These are phyloP conservation scores for Platyscapa corneri DNA, from an alignment of 1,140 invertebrate species.

Conservation along the genomic window DNA sequence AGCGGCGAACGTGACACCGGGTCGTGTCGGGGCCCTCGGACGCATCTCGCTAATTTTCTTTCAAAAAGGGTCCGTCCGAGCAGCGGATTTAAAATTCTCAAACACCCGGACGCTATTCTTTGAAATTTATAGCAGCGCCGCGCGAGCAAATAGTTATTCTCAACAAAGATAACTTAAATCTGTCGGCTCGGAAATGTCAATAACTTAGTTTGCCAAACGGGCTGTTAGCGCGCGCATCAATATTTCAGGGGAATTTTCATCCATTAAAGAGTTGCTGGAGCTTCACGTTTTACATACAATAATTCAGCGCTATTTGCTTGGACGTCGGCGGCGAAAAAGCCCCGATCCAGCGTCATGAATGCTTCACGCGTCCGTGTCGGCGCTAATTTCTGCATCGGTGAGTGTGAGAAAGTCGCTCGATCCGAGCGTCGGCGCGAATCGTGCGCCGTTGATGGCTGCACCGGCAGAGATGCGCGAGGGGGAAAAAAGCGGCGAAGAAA, in stretches of 20 bases:
- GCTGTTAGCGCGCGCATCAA: neutral
- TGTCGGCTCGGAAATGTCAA: neutral
- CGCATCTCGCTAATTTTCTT: too few species aligned
- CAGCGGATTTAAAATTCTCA: neutral
- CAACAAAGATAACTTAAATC: neutral
- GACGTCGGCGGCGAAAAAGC: neutral
- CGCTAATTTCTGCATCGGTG: neutral
- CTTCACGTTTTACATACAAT: neutral
- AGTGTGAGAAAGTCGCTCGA: slow-evolving; percentile 21
- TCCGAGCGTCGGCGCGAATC: slow-evolving; percentile 1
- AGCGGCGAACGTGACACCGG: too few species aligned
- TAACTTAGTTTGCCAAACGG: neutral
- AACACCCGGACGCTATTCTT: neutral
- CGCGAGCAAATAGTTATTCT: neutral
- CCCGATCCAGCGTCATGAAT: neutral
- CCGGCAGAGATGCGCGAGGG: too few species aligned
- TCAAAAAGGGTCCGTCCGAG: too few species aligned
- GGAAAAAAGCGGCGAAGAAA: neutral
- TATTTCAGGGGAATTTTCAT: neutral
- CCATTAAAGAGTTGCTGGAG: neutral
- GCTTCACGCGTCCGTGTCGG: neutral
- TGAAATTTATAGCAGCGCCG: neutral
- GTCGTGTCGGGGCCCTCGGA: too few species aligned
- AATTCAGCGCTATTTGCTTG: neutral
- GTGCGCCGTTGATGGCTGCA: neutral